phyloP scores from a whole-genome alignment of 2,113 vertebrate species.

The Ailurus styani region DNA sequence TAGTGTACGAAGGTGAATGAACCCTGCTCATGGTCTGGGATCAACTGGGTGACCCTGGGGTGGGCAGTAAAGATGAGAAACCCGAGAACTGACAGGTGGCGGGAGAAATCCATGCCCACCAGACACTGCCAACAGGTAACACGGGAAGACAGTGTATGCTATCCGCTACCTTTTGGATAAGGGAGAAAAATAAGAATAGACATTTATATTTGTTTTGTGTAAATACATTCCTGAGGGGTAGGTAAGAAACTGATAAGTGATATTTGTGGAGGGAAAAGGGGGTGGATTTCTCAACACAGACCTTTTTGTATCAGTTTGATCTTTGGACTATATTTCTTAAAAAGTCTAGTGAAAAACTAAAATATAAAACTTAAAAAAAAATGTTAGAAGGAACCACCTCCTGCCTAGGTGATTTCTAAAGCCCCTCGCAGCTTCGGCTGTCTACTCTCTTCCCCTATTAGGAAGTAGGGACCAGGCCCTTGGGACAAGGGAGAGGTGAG shows the following conservation, averaged over 20 bases:
- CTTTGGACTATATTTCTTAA: background rate
- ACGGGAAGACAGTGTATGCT: background rate
- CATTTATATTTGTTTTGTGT: background rate
- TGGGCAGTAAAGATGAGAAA: background rate
- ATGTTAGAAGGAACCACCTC: background rate
- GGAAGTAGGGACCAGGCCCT: background rate
- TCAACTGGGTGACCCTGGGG: background rate
- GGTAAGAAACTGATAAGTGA: background rate
- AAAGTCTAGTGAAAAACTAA: background rate
- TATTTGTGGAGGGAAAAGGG: background rate
- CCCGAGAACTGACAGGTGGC: background rate
- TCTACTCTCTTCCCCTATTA: background rate
- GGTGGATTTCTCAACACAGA: background rate
- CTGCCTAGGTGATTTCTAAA: background rate
- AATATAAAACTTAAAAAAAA: background rate
- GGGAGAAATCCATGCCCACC: background rate
- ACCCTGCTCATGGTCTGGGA: background rate
- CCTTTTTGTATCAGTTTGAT: background rate
- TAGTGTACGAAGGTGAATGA: background rate
- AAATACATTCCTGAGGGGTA: background rate
- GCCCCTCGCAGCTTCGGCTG: background rate
- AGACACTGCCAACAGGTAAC: background rate
- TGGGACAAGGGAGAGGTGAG: background rate
- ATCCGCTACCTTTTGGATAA: background rate
- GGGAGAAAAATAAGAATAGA: background rate